phyloP scores from a whole-genome alignment of 1,140 invertebrate species.

The Drosophila murphyi region DNA sequence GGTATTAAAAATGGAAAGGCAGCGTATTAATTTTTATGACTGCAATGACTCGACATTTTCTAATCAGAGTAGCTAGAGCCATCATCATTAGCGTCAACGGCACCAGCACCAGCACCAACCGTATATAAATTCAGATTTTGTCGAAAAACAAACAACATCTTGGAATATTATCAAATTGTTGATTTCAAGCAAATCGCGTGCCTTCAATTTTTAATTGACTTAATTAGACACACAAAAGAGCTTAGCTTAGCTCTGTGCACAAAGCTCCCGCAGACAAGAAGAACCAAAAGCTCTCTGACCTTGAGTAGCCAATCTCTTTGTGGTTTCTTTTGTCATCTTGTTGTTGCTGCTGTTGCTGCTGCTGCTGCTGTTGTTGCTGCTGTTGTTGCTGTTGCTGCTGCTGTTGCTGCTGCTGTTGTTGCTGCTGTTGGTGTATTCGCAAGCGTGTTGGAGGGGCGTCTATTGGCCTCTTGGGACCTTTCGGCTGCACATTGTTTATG shows the following conservation, averaged over 20 bases:
- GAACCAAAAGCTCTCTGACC: constrained; percentile 33
- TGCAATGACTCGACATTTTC: constrained; percentile 67
- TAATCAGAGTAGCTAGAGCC: constrained; percentile 57
- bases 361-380: not conserved
- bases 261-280: constrained; percentile 26
- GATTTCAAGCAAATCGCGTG: constrained; percentile 68
- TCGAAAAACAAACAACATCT: constrained; percentile 43
- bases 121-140: constrained; percentile 51
- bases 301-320: constrained; percentile 22
- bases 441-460: constrained; percentile 27
- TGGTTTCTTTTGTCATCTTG: constrained; percentile 7
- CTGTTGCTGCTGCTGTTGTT: constrained; percentile 9
- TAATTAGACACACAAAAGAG: constrained; percentile 68
- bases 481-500: constrained; percentile 80
- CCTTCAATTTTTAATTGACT: constrained; percentile 73
- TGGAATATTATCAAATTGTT: constrained; percentile 72
- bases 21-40: constrained; percentile 58
- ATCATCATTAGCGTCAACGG: constrained; percentile 43
- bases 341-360: constrained; percentile 32
- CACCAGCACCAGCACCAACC: constrained; percentile 24
- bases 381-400: constrained; percentile 1
- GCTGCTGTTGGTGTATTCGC: constrained; percentile 26
- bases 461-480: constrained; percentile 55
- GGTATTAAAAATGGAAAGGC: constrained; percentile 67
- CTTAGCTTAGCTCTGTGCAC: constrained; percentile 10